Conservation (phyloP, 1,140 invertebrate species). For the Pygmarrhopalites habei region DNA sequence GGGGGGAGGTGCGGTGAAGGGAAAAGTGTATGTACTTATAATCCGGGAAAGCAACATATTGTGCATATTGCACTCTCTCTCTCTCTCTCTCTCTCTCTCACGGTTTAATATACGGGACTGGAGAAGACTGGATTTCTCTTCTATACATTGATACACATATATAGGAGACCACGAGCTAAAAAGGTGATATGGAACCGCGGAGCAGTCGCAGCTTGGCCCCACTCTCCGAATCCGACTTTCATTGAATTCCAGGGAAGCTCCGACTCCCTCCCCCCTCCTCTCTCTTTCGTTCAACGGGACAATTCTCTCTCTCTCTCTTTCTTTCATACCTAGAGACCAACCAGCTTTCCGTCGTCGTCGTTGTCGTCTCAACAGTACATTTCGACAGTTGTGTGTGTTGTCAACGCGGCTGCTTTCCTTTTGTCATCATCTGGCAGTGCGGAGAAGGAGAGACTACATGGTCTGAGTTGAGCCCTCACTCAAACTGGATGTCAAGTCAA, state of each 20-base stretch:
- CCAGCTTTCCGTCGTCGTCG: background rate
- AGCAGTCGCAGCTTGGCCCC: constrained; percentile 3
- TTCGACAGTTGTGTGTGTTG: no score
- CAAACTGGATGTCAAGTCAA: no score
- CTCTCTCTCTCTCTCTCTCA: no score
- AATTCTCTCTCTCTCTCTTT: no score
- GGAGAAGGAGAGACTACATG: no score
- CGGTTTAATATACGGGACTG: background rate
- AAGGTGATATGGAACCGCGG: background rate
- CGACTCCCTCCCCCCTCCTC: background rate
- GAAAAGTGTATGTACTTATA: background rate
- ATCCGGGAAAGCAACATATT: background rate
- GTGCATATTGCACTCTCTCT: background rate
- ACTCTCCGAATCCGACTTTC: background rate
- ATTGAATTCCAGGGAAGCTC: background rate
- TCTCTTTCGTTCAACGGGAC: no score
- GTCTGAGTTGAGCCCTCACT: no score
- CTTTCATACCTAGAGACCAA: background rate
- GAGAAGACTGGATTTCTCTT: background rate
- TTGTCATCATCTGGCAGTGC: no score
- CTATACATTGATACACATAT: background rate
- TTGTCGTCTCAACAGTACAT: background rate
- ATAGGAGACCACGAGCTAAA: background rate
- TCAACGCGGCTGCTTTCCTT: no score
- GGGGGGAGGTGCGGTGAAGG: background rate